phyloP scores from a whole-genome alignment of 2,113 vertebrate species.

The Calidris pugnax region DNA sequence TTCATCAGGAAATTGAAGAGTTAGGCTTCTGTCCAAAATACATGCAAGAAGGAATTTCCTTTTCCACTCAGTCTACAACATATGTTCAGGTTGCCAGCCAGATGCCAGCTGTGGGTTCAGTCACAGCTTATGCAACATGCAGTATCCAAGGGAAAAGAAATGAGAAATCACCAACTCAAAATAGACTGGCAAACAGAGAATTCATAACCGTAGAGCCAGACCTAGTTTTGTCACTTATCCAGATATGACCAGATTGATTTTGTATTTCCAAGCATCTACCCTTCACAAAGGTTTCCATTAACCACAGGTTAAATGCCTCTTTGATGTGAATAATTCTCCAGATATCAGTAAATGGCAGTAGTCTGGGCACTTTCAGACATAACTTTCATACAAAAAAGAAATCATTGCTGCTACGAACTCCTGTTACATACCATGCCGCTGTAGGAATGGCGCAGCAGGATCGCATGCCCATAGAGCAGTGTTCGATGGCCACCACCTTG shows the following conservation, averaged over 20 bases:
- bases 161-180: background rate
- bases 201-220: background rate
- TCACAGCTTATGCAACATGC: background rate
- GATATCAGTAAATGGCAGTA: background rate
- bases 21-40: background rate
- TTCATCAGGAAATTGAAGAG: background rate
- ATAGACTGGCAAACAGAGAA: background rate
- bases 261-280: background rate
- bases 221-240: background rate
- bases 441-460: constrained; percentile 93
- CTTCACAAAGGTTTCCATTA: background rate
- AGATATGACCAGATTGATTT: background rate
- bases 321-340: background rate
- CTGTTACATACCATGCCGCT: constrained; percentile 89
- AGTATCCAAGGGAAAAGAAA: background rate
- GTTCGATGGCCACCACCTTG: constrained; percentile 94
- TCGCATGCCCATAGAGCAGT: constrained; percentile 90
- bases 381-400: background rate
- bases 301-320: background rate
- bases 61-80: background rate
- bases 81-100: background rate
- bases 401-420: background rate
- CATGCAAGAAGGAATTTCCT: background rate
- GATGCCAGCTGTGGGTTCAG: background rate
- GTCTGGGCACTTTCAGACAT: background rate